Evolutionary conservation across 2,797 vertebrate genomes (phyloP), one percentile per base, ranked within the genome.

Genomic region (Vespertilio murinus): DNA sequence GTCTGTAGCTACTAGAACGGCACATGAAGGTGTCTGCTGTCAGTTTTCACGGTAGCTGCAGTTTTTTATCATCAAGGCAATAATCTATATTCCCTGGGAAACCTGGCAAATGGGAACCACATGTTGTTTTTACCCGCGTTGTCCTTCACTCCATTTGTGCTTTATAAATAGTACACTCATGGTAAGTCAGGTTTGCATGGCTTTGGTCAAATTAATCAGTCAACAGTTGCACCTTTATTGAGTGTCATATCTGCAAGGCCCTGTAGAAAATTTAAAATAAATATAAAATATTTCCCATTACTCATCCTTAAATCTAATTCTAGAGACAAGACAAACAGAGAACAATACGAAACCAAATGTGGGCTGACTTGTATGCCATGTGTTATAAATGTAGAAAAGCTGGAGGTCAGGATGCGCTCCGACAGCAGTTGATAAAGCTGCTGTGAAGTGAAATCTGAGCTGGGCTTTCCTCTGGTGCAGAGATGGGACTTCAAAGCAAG

Each of bases 61-160:
- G 56, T 49, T 49, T 49, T 79, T 16, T 64, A 40, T 59, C 67
- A 94, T 56, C 40, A 88, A 81, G 33, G 25, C 47, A 61, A 35
- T 80, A 80, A 88, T 80, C 80, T 86, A 17, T 42, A 83, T 49
- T 86, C 71, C 40, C 59, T 85, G 42, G 38, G 65, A 89, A 89
- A 84, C 14, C 56, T 65, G 79, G 30, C 64, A 85, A 65, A 67
- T 96, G 42, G 25, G 12, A 74, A 88, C 35, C 42, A 86, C 42
- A 17, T 75, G 23, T 75, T 93, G 33, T 10, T 91, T 95, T 94
- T 85, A 78, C 22, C 42, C 40, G 20, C 73, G 25, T n/a, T 89
- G n/a, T 81, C 61, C 84, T 96, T 93, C 67, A 77, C 70, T 82
- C 70, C 59, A 49, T 83, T 73, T 91, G 73, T 75, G 54, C 12